Evolutionary conservation across 2,888 invertebrate species (phyloP).

Genomic region (Phragmatobia fuliginosa): DNA sequence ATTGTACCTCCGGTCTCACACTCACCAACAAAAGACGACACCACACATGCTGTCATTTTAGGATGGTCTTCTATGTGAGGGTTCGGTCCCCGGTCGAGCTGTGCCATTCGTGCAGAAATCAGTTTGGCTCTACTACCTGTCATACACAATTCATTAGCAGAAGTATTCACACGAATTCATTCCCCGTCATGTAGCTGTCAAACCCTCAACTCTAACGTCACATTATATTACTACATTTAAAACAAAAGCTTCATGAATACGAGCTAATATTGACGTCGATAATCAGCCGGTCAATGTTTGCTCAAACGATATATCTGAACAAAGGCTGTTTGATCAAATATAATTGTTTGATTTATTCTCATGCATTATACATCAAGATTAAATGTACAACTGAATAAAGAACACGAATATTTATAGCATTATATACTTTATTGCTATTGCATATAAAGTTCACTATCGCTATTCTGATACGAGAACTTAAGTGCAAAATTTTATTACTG

Average conservation of each 20-base stretch:
- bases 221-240: background rate
- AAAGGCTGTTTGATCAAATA: constrained; percentile 45
- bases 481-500: background rate
- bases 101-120: no score
- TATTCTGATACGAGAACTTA: background rate
- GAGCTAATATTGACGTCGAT: background rate
- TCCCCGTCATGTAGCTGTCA: background rate
- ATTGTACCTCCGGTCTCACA: no score
- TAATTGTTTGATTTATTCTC: constrained; percentile 35
- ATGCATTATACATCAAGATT: background rate
- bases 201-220: background rate
- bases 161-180: background rate
- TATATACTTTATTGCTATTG: background rate
- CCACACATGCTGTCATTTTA: no score
- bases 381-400: background rate
- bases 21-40: no score
- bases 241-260: background rate
- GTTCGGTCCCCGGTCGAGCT: no score
- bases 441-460: background rate
- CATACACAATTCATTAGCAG: no score
- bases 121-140: no score
- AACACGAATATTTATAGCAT: constrained; percentile 44
- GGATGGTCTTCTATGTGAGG: no score
- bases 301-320: constrained; percentile 23
- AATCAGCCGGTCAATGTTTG: constrained; percentile 14